Evolutionary conservation across 2,113 vertebrate species (phyloP).

Genomic region (Rafetus swinhoei): DNA sequence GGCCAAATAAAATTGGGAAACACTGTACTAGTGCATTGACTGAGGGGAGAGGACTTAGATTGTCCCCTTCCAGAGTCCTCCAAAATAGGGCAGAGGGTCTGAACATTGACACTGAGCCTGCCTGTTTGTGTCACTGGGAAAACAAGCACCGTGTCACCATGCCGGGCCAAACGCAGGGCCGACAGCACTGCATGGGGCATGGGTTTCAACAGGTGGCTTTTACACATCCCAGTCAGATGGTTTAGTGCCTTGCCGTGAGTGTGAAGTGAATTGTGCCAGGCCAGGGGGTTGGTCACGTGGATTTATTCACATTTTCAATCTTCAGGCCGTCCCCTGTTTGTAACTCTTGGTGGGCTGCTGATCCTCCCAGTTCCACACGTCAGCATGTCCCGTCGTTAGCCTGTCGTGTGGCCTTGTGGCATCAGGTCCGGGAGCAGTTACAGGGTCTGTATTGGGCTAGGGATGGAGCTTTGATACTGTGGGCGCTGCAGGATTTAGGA

Average conservation of each 20-base stretch:
- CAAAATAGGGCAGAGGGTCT: neutral
- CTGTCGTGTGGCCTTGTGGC: neutral
- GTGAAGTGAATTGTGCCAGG: neutral
- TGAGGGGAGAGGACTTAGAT: neutral
- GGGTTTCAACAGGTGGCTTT: neutral
- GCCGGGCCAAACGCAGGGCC: neutral
- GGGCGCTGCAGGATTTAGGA: neutral
- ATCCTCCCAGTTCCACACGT: neutral
- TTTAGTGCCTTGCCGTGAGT: neutral
- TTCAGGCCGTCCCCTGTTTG: neutral
- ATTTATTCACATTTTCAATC: too few relatives aligned
- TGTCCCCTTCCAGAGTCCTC: neutral
- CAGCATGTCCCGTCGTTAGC: neutral
- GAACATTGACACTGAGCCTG: neutral
- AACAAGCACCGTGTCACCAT: fast-evolving
- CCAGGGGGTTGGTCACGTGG: neutral
- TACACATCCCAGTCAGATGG: neutral
- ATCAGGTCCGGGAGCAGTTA: neutral
- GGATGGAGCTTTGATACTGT: neutral
- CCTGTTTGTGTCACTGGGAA: neutral
- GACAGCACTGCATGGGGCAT: neutral
- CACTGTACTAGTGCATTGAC: neutral
- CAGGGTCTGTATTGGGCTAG: neutral
- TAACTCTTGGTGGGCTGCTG: neutral
- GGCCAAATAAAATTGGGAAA: too few relatives aligned